Conservation (phyloP, 2,888 invertebrate species). For the Eurois occulta region DNA sequence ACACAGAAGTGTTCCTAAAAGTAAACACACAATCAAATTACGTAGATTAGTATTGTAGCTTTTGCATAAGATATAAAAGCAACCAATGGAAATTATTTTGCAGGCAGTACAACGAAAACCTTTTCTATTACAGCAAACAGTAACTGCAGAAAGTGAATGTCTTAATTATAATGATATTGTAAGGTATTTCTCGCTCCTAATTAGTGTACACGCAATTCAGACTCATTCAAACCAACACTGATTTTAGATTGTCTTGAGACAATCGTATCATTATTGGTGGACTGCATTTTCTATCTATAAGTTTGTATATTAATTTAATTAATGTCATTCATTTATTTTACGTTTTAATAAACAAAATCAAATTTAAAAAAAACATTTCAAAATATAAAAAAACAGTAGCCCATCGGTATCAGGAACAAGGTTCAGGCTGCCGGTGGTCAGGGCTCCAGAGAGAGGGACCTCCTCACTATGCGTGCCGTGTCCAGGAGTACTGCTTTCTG, state of each 20-base stretch:
- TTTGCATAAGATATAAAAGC: constrained; percentile 3
- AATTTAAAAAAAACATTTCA: no score
- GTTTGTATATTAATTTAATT: no score
- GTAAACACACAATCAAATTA: background rate
- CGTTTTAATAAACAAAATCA: no score
- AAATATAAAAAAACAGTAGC: no score
- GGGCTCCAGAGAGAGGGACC: no score
- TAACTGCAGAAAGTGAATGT: constrained; percentile 68
- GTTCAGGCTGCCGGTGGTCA: no score
- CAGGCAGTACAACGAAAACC: constrained; percentile 44
- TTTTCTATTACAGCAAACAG: constrained; percentile 67
- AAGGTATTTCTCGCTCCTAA: constrained; percentile 65
- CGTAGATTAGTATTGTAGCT: background rate
- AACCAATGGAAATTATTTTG: constrained; percentile 28
- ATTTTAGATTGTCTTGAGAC: constrained; percentile 3
- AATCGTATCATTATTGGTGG: constrained; percentile 24
- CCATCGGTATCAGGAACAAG: no score
- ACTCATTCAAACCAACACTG: constrained; percentile 43
- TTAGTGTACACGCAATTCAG: constrained; percentile 55
- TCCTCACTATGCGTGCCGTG: no score
- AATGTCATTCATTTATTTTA: no score
- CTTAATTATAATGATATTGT: constrained; percentile 70
- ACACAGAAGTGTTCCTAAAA: background rate
- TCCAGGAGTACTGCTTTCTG: no score
- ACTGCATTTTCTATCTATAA: constrained; percentile 26